Evolutionary conservation across 1,140 invertebrate species (phyloP).

Genomic region (Lasioglossum albipes): DNA sequence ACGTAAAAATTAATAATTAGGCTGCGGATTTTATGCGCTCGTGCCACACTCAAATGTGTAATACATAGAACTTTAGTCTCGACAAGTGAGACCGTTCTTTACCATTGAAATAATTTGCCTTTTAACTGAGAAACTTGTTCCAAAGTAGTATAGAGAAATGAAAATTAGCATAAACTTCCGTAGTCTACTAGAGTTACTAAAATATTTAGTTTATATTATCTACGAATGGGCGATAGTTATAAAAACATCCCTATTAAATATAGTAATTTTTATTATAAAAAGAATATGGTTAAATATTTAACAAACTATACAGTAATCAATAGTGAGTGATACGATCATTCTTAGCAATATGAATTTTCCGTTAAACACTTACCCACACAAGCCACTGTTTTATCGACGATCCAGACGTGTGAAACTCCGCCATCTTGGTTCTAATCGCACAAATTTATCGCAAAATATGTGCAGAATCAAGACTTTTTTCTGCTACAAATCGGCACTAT

Average conservation of each 20-base stretch:
- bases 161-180: neutral
- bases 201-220: neutral
- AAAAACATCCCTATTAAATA: conserved; percentile 11
- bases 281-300: conserved; percentile 5
- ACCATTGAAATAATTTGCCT: neutral
- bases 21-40: neutral
- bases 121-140: neutral
- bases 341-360: neutral
- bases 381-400: conserved; percentile 23
- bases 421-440: conserved; percentile 14
- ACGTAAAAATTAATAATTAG: neutral
- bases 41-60: neutral
- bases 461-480: neutral
- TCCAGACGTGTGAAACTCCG: neutral
- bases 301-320: conserved; percentile 6
- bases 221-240: neutral
- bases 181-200: neutral
- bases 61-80: too few relatives aligned
- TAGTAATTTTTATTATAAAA: neutral
- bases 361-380: conserved; percentile 27
- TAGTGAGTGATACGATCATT: neutral
- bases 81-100: neutral
- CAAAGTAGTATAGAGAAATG: neutral
- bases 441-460: too few relatives aligned
- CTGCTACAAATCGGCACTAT: neutral